Base-by-base conservation (phyloP, 1,140 invertebrate genomes). In the Anastatus disparis region DNA sequence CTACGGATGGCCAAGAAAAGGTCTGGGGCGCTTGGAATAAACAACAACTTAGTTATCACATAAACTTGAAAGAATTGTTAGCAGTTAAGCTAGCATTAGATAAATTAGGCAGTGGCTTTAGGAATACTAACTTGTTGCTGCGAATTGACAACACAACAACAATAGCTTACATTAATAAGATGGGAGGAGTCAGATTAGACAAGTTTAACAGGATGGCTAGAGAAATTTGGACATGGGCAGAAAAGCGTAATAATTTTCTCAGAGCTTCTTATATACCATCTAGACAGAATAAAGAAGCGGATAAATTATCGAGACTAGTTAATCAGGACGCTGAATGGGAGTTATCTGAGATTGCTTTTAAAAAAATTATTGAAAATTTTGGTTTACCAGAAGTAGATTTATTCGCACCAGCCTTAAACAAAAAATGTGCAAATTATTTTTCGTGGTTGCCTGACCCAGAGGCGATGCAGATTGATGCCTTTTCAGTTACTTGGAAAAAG, bases 11-110 rank as follows among this genome's bases (percentile, higher is more conserved):
- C 22, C 31, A 52, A 4, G 53, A 46, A 20, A 1, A 56, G 12
- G 38, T 68, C 15, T 68, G 40, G 29, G 74, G 71, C 44, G 58
- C 52, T 59, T 71, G 74, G 67, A 55, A 40, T 12, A 42, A 22
- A 2, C 9, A 53, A 44, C 40, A 70, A 15, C 17, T 22, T 50
- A 58, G 27, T 17, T 26, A 80, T 65, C 68, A 83, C 65, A 83
- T 82, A 22, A 82, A 83, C 74, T 81, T 77, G 59, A 72, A 81
- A 67, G 80, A 83, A 72, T 40, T 81, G 2, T 13, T 79, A 26
- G 76, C 81, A 0, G 71, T 72, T n/a, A 79, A 79, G 67, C 38
- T 78, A 17, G 77, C 69, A 0, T 27, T 82, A 24, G 75, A 81
- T 70, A 66, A 29, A 17, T 79, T 83, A 71, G 80, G 75, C 20